phyloP scores from a whole-genome alignment of 2,888 invertebrate species.

The Apamea crenata region DNA sequence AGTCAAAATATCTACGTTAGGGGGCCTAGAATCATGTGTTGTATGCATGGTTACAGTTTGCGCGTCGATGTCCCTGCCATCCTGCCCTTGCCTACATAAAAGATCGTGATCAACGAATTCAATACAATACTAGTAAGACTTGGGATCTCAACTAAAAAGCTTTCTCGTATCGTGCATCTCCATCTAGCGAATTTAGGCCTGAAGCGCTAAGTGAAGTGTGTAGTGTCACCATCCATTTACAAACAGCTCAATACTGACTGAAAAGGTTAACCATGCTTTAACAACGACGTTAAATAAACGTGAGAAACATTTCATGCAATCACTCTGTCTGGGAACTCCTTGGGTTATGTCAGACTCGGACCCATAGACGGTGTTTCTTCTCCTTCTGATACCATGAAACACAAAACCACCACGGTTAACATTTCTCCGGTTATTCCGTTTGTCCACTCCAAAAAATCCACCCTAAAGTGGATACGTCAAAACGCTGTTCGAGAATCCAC shows the following conservation, averaged over 20 bases:
- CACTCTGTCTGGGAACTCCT: too few relatives aligned
- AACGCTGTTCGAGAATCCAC: too few relatives aligned
- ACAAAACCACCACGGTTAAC: background rate
- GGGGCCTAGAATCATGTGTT: too few relatives aligned
- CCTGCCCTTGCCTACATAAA: background rate
- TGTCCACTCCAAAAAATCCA: too few relatives aligned
- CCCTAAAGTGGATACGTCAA: too few relatives aligned
- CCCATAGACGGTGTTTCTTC: background rate
- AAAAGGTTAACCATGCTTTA: accelerated
- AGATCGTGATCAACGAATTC: background rate
- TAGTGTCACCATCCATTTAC: background rate
- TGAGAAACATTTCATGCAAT: background rate
- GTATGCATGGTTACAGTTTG: too few relatives aligned
- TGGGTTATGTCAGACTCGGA: background rate
- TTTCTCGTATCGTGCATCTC: background rate
- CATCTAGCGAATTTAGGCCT: background rate
- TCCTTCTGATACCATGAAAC: background rate
- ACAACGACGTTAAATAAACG: background rate
- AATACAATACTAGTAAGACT: background rate
- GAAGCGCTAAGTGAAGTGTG: background rate
- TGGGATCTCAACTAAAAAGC: background rate
- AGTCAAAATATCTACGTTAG: too few relatives aligned
- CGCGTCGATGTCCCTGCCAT: too few relatives aligned
- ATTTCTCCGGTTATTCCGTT: background rate
- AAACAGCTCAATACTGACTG: background rate